A percentile compares a stretch with the other conserved stretches of the same genome.
phyloP scores from a whole-genome alignment of 2,113 vertebrate genomes.

The Antechinus flavipes region DNA sequence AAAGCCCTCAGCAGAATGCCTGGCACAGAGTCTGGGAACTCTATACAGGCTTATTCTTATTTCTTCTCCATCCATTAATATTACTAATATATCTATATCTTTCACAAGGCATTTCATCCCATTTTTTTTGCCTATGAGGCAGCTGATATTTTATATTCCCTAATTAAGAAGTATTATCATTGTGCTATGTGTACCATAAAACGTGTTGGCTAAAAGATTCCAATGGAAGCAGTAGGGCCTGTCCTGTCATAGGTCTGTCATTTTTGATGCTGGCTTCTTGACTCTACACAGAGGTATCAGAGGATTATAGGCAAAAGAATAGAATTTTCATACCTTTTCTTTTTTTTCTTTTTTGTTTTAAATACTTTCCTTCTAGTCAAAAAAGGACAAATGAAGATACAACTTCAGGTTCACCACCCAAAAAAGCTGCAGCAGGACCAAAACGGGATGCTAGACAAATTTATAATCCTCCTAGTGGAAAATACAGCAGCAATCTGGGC shows the following conservation, averaged over 20 bases:
- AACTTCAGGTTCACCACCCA: conserved; percentile 87
- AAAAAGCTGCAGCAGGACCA: conserved; percentile 92
- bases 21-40: not conserved
- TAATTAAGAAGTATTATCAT: not conserved
- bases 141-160: not conserved
- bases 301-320: not conserved
- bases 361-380: conserved; percentile 83
- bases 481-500: conserved; percentile 95
- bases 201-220: conserved; percentile 14
- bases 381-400: conserved; percentile 93
- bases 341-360: conserved; percentile 38
- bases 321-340: not conserved
- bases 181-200: not conserved
- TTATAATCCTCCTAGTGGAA: conserved; percentile 98
- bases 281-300: conserved; percentile 41
- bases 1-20: not conserved
- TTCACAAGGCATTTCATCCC: not conserved
- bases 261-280: conserved; percentile 30
- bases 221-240: not conserved
- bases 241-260: not conserved
- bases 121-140: not conserved
- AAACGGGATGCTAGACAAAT: conserved; percentile 97
- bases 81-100: not conserved
- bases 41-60: not conserved
- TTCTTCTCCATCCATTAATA: not conserved